These are phyloP conservation scores for Lypha dubia DNA, from an alignment of 2,888 invertebrate species.

Conservation along the genomic window DNA sequence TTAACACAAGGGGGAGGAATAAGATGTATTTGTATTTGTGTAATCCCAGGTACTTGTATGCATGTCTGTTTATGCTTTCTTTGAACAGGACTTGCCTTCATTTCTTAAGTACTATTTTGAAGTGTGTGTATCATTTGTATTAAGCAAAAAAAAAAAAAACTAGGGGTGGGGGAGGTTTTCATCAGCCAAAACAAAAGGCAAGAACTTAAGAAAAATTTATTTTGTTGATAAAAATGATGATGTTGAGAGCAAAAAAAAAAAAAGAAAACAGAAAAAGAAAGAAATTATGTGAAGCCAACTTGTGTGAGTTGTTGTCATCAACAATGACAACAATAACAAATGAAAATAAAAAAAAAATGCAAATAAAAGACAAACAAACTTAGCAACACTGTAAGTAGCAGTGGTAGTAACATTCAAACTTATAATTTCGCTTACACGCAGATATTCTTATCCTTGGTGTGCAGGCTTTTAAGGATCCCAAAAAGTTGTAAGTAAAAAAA, in stretches of 20 bases:
- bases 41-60: neutral
- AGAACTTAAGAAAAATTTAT: conserved; percentile 37
- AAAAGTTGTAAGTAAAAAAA: conserved; percentile 22
- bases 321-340: conserved; percentile 41
- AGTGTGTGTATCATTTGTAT: conserved; percentile 35
- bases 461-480: conserved; percentile 65
- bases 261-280: neutral
- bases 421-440: conserved; percentile 39
- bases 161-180: neutral
- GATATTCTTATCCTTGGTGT: conserved; percentile 60
- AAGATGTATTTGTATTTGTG: conserved; percentile 35
- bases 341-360: conserved; percentile 1
- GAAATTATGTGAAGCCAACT: conserved; percentile 39
- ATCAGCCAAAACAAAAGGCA: conserved; percentile 7
- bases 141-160: no score
- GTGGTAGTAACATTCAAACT: conserved; percentile 54
- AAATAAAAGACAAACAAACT: no score
- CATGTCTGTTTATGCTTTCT: conserved; percentile 25
- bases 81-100: conserved; percentile 38
- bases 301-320: conserved; percentile 52
- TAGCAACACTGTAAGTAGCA: conserved; percentile 10
- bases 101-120: conserved; percentile 46
- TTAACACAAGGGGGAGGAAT: conserved; percentile 31
- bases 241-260: conserved; percentile 7
- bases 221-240: conserved; percentile 47